Evolutionary conservation across 2,113 vertebrate species (phyloP).

Genomic region (Ranitomeya imitator): DNA sequence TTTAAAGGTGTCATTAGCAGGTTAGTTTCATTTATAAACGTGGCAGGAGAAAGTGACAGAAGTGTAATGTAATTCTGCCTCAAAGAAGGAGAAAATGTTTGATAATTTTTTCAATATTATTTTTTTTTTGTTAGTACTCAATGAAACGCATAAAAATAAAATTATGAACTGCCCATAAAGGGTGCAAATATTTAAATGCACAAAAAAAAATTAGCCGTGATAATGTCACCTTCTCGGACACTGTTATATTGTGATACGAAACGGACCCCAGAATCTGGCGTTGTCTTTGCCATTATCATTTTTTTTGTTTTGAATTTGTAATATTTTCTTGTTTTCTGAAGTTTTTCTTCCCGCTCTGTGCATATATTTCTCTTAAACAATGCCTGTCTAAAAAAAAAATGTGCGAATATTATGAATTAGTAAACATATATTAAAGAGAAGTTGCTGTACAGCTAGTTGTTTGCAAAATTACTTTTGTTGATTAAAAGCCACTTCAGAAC

Average conservation of each 20-base stretch:
- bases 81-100: slow-evolving; percentile 59
- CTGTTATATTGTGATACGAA: not conserved
- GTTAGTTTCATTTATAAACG: slow-evolving; percentile 74
- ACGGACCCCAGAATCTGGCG: not conserved
- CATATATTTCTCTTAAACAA: not conserved
- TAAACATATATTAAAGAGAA: slow-evolving; percentile 67
- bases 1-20: slow-evolving; percentile 76
- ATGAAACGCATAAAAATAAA: not conserved
- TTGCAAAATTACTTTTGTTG: slow-evolving; percentile 92
- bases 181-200: not conserved
- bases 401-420: slow-evolving; percentile 17
- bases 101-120: slow-evolving; percentile 56
- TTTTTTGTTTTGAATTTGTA: not conserved
- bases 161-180: not conserved
- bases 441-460: slow-evolving; percentile 83
- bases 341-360: not conserved
- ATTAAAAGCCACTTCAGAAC: slow-evolving; percentile 93
- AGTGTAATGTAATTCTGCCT: slow-evolving; percentile 59
- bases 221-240: too few species aligned
- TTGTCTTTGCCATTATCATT: not conserved
- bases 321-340: not conserved
- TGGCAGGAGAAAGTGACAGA: slow-evolving; percentile 54
- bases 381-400: not conserved
- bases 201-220: not conserved
- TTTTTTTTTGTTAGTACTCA: not conserved